These are phyloP conservation scores for Kryptolebias ocellatus DNA, from an alignment of 2,797 vertebrate genomes.

Conservation along the genomic window DNA sequence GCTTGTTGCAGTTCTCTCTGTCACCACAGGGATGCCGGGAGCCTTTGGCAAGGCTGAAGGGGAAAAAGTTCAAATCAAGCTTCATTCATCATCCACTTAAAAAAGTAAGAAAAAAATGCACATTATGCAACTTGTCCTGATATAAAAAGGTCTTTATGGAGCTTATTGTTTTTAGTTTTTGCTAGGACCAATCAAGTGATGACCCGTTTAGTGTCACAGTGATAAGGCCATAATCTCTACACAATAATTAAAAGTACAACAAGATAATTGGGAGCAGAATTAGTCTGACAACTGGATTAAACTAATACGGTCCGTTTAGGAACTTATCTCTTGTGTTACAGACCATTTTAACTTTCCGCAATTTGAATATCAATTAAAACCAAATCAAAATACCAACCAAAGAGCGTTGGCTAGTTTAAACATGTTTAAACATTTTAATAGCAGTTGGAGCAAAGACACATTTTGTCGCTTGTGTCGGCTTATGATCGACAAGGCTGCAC, in stretches of 20 bases:
- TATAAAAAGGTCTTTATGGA: not conserved
- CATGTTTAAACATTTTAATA: not conserved
- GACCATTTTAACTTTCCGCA: not conserved
- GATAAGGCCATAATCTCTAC: conserved; percentile 2
- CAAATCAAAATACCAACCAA: not conserved
- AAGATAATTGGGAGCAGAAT: conserved; percentile 12
- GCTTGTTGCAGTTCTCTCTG: conserved; percentile 97
- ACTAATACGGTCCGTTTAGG: not conserved
- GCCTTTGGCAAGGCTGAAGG: conserved; percentile 93
- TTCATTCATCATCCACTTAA: not conserved
- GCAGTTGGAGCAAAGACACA: not conserved
- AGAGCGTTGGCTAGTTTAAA: not conserved
- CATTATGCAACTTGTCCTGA: not conserved
- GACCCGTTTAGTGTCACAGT: not conserved
- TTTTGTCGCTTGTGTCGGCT: not conserved
- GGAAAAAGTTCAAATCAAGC: conserved; percentile 1
- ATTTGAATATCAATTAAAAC: conserved; percentile 23
- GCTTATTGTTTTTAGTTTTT: not conserved
- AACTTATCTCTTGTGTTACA: conserved; percentile 12
- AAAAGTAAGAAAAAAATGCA: not conserved
- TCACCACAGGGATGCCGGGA: conserved; percentile 92
- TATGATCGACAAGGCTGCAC: not conserved
- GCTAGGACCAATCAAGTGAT: conserved; percentile 3
- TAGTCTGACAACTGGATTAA: not conserved
- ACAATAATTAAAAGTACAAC: conserved; percentile 1